A percentile compares a stretch with the other conserved stretches of the same genome.
Evolutionary conservation across 1,140 invertebrate genomes (phyloP).

Genomic region (Heliothis virescens): DNA sequence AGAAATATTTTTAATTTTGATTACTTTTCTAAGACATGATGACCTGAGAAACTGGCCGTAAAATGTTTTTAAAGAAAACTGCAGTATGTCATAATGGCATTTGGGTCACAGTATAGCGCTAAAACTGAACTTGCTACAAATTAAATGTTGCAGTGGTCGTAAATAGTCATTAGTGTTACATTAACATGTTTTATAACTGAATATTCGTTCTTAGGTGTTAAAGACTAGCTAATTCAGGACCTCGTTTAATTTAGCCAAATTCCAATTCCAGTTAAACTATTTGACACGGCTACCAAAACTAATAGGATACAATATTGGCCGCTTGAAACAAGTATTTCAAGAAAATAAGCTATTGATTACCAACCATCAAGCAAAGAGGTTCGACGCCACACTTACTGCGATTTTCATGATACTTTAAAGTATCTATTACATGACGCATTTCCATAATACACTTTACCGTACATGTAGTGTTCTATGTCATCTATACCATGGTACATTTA

Average conservation of each 20-base stretch:
- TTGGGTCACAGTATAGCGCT: conserved; percentile 33
- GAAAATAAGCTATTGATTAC: neutral
- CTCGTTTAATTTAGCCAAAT: neutral
- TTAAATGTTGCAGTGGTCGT: conserved; percentile 25
- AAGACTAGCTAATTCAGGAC: neutral
- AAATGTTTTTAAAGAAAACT: neutral
- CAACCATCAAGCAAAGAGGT: neutral
- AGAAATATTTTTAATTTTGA: too few relatives aligned
- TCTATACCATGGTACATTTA: neutral
- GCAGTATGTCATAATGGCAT: conserved; percentile 9
- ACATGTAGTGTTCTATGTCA: conserved; percentile 7
- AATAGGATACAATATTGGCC: too few relatives aligned
- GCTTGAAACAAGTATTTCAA: neutral
- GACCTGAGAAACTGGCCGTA: too few relatives aligned
- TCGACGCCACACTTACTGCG: neutral
- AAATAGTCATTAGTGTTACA: conserved; percentile 1
- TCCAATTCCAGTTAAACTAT: neutral
- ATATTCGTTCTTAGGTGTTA: neutral
- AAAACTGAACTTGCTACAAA: conserved; percentile 20
- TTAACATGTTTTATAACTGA: conserved; percentile 8
- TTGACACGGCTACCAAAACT: neutral
- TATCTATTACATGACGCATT: neutral
- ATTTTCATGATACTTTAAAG: neutral
- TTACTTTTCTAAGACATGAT: too few relatives aligned
- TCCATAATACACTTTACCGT: conserved; percentile 2